Conservation (phyloP, 2,888 invertebrate genomes). For the Gasteruption jaculator region DNA sequence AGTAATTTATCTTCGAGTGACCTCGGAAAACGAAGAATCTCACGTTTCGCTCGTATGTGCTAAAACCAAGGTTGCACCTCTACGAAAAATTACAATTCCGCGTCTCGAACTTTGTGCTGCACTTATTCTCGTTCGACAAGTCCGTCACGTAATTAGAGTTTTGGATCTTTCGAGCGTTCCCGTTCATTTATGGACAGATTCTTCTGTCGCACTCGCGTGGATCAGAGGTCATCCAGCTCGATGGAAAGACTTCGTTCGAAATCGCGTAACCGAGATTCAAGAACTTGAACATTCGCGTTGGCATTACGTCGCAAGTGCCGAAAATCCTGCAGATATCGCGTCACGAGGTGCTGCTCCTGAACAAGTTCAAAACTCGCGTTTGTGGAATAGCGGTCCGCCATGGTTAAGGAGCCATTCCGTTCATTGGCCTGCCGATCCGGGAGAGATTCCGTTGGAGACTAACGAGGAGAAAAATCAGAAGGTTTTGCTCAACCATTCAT, state of each 20-base stretch:
- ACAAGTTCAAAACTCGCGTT: conserved; percentile 5
- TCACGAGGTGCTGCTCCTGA: conserved; percentile 16
- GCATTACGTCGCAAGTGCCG: conserved; percentile 25
- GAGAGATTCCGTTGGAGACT: conserved; percentile 10
- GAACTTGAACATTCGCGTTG: conserved; percentile 22
- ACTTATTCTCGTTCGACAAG: conserved; percentile 12
- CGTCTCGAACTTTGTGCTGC: conserved; percentile 16
- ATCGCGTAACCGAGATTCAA: conserved; percentile 28
- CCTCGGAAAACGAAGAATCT: conserved; percentile 2
- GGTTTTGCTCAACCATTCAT: not conserved
- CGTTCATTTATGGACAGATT: conserved; percentile 25
- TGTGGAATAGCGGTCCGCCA: conserved; percentile 19
- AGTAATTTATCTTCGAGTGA: conserved; percentile 14
- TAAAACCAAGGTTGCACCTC: conserved; percentile 17
- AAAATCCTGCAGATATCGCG: conserved; percentile 20
- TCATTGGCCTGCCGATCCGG: conserved; percentile 12
- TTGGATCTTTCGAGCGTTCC: not conserved
- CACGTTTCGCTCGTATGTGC: conserved; percentile 10
- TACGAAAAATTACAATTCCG: conserved; percentile 18
- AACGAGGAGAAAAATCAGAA: not conserved
- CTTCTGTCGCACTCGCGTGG: conserved; percentile 28
- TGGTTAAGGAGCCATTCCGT: conserved; percentile 13
- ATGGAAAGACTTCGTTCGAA: conserved; percentile 30
- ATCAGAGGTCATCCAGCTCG: conserved; percentile 23
- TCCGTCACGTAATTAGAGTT: conserved; percentile 1